Evolutionary conservation across 2,888 invertebrate species (phyloP).

Genomic region (Alviniconcha strummeri): DNA sequence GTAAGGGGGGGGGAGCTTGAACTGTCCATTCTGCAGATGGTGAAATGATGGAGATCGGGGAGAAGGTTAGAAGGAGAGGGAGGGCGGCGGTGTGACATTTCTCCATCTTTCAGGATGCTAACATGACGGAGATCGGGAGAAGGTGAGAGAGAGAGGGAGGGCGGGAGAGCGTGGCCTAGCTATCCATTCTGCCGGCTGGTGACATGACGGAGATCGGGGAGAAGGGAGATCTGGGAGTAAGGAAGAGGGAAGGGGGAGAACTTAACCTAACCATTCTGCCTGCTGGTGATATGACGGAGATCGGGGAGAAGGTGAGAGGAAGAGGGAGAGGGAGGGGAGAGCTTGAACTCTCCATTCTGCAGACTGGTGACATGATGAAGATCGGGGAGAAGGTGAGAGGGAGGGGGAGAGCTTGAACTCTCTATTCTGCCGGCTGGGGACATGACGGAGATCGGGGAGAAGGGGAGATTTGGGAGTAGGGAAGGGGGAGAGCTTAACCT

Average conservation of each 20-base stretch:
- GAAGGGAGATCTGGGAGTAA: constrained; percentile 78
- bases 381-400: constrained; percentile 90
- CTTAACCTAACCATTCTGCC: constrained; percentile 91
- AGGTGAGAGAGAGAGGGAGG: constrained; percentile 64
- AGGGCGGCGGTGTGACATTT: constrained; percentile 83
- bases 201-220: constrained; percentile 98
- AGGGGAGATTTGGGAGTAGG: constrained; percentile 75
- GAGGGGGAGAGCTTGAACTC: constrained; percentile 83
- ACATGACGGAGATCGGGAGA: too few species aligned
- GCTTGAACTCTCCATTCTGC: constrained; percentile 91
- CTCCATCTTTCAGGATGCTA: constrained; percentile 72
- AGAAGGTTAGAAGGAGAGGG: too few species aligned
- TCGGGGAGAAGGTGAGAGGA: constrained; percentile 95
- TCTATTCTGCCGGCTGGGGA: constrained; percentile 93
- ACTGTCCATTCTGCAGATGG: constrained; percentile 85
- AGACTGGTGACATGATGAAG: constrained; percentile 94
- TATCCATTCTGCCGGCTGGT: constrained; percentile 90
- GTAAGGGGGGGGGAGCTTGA: too few species aligned
- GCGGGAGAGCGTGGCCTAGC: constrained; percentile 86
- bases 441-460: constrained; percentile 97
- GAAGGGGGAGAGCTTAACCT: too few species aligned
- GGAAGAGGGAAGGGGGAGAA: constrained; percentile 67
- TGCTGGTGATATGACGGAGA: constrained; percentile 96
- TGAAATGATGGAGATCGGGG: constrained; percentile 76
- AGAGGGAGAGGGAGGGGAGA: constrained; percentile 68